phyloP scores from a whole-genome alignment of 2,797 vertebrate species.

The Petrocephalus sullivani region DNA sequence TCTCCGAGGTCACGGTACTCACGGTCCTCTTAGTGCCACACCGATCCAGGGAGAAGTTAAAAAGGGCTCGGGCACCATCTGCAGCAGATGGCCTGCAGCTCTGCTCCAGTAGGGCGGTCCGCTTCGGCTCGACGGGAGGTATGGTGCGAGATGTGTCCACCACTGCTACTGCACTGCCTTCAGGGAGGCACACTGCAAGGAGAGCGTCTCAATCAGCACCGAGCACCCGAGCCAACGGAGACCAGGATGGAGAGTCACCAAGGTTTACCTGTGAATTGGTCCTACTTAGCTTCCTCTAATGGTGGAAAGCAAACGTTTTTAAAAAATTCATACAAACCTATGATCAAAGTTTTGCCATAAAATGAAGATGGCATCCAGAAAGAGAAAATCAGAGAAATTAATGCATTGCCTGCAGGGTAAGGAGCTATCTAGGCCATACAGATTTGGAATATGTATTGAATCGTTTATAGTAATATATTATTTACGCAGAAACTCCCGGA shows the following conservation, averaged over 20 bases:
- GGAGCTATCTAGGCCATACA: neutral
- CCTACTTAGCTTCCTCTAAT: neutral
- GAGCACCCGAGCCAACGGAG: neutral
- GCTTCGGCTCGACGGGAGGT: slow-evolving; percentile 51
- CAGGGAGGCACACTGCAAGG: slow-evolving; percentile 54
- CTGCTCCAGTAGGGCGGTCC: slow-evolving; percentile 54
- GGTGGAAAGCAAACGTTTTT: neutral
- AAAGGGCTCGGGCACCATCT: slow-evolving; percentile 48
- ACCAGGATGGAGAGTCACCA: neutral
- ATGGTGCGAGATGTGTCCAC: slow-evolving; percentile 45
- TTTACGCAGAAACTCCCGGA: slow-evolving; percentile 54
- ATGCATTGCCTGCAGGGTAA: neutral
- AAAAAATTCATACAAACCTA: neutral
- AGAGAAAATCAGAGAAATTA: neutral
- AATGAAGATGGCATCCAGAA: neutral
- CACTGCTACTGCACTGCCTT: slow-evolving; percentile 48
- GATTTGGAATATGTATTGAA: neutral
- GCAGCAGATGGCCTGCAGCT: slow-evolving; percentile 51
- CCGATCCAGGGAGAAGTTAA: slow-evolving; percentile 52
- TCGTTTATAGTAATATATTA: neutral
- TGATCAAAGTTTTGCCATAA: neutral
- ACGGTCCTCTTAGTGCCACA: slow-evolving; percentile 55
- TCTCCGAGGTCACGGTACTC: slow-evolving; percentile 22
- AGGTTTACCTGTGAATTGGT: neutral
- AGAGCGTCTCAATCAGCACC: neutral